Conservation (phyloP, 2,113 vertebrate species). For the Phyllopteryx taeniolatus region DNA sequence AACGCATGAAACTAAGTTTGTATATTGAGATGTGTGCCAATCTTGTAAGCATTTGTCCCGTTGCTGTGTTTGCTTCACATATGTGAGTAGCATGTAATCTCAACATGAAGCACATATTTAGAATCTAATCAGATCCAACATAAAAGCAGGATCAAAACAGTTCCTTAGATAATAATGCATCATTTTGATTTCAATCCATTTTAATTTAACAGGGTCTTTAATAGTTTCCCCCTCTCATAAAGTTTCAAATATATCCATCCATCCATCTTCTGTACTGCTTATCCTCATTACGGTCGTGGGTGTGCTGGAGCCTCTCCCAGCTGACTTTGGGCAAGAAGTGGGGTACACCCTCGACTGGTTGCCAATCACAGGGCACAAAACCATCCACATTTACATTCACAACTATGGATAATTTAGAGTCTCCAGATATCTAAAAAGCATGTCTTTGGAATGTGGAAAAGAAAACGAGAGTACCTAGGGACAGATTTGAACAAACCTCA, state of each 20-base stretch:
- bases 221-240: neutral
- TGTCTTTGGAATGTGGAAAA: no score
- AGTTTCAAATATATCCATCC: neutral
- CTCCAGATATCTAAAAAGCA: no score
- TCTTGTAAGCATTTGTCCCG: conserved; percentile 52
- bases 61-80: neutral
- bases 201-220: neutral
- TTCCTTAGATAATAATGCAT: neutral
- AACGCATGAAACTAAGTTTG: conserved; percentile 64
- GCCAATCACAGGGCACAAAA: no score
- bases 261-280: neutral
- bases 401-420: no score
- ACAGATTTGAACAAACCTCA: no score
- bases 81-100: neutral
- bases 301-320: neutral
- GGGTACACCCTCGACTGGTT: no score
- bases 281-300: neutral
- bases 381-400: no score
- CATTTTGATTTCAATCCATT: neutral
- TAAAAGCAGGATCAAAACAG: neutral
- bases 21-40: conserved; percentile 22
- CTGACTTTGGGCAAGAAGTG: no score
- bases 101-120: neutral
- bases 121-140: neutral
- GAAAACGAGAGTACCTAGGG: no score